A percentile compares a stretch with the other conserved stretches of the same genome.
These are phyloP conservation scores for Eidolon dupreanum DNA, from an alignment of 2,797 vertebrate genomes.

Conservation along the genomic window DNA sequence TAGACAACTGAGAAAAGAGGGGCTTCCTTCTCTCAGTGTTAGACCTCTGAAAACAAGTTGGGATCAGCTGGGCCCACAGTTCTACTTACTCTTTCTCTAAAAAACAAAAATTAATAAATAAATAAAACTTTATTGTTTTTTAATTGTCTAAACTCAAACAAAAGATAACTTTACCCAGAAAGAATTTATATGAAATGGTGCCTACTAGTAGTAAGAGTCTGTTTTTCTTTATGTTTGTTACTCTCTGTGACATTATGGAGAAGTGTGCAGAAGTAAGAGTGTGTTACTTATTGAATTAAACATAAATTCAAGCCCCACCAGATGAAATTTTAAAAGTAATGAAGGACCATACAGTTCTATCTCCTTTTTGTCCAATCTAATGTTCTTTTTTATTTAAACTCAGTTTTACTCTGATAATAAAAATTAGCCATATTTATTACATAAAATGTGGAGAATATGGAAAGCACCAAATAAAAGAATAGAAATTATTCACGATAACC, in stretches of 20 bases:
- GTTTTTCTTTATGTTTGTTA: neutral
- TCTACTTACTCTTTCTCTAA: neutral
- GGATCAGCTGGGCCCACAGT: too few species aligned
- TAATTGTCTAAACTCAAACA: conserved; percentile 2
- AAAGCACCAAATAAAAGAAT: neutral
- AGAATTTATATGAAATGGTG: neutral
- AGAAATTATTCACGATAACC: neutral
- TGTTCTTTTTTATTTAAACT: neutral
- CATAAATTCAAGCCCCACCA: neutral
- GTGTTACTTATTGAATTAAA: neutral
- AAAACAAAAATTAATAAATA: neutral
- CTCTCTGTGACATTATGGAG: neutral
- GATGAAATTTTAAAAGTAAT: neutral
- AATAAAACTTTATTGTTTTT: neutral
- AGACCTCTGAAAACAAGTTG: neutral
- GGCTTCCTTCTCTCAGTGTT: neutral
- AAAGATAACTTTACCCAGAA: neutral
- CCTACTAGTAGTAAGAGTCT: neutral
- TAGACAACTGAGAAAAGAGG: neutral
- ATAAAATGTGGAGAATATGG: neutral
- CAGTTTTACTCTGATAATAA: neutral
- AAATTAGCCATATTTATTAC: neutral
- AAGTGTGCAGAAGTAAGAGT: neutral
- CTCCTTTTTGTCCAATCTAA: neutral
- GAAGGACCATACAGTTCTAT: fast-evolving